Conservation (phyloP, 2,113 vertebrate genomes). For the Tringa solitaria region DNA sequence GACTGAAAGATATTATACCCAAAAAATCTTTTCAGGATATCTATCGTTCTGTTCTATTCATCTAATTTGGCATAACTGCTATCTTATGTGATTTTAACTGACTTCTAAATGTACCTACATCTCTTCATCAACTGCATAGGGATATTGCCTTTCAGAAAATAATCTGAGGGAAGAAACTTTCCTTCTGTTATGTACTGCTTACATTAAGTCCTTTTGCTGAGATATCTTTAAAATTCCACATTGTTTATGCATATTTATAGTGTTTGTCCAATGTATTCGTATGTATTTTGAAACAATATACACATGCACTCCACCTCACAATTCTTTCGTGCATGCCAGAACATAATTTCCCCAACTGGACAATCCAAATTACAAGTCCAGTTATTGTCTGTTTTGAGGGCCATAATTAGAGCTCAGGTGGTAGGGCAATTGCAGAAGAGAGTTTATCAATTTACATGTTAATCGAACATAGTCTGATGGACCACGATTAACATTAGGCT, state of each 20-base stretch:
- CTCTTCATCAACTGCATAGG: neutral
- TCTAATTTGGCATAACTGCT: neutral
- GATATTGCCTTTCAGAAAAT: neutral
- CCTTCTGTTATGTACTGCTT: neutral
- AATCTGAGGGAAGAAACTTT: neutral
- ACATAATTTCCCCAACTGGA: slow-evolving; percentile 56
- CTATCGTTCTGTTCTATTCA: neutral
- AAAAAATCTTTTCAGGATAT: neutral
- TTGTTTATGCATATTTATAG: neutral
- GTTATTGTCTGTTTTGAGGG: slow-evolving; percentile 69
- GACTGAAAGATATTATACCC: neutral
- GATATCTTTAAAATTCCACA: neutral
- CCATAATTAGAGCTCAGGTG: slow-evolving; percentile 79
- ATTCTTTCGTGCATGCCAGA: slow-evolving; percentile 17
- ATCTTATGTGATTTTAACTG: neutral
- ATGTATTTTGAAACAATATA: neutral
- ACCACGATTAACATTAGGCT: slow-evolving; percentile 69
- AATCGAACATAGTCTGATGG: slow-evolving; percentile 73
- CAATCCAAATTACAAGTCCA: slow-evolving; percentile 60
- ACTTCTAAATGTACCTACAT: neutral
- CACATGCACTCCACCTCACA: neutral
- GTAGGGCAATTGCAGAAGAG: slow-evolving; percentile 69
- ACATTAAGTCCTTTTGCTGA: neutral
- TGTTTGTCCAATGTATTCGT: neutral
- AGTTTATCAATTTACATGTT: slow-evolving; percentile 77